Base-by-base conservation (phyloP, 2,888 invertebrate species). In the Megalurothrips usitatus region DNA sequence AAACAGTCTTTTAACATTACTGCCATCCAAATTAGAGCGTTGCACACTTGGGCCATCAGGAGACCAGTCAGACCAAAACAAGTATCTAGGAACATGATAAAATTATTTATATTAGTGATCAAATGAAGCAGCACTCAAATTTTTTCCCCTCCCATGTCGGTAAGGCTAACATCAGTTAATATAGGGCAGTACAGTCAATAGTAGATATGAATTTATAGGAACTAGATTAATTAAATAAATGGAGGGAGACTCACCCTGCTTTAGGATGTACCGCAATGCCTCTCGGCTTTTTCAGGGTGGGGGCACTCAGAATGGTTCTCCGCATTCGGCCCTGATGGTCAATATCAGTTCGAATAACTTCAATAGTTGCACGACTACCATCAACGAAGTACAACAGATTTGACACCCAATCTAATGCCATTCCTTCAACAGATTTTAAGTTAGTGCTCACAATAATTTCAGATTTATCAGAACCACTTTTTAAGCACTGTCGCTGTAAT, bases 31-130 rank as follows among this genome's bases (percentile, higher is more conserved):
- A 85, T 93, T 92, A 0, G 96, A 93, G 80, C 95, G 89, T 11
- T 93, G 93, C 11, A 97, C 92, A 0, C 93, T 92, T 0, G 96
- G 95, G 83, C 91, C 91, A n/a, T 89, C 89, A 4, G 90, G 89
- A 8, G 94, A 93, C 96, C 96, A 96, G 86, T 97, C 96, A 0
- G 96, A 95, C 94, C 96, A 96, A 86, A 94, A 96, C 86, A 94
- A 88, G 83, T 86, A 88, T n/a, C 89, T 89, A 83, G 52, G 48
- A 78, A 75, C 14, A 81, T 43, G 6, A 14, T 52, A 17, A 52
- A 52, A 8, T 17, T 6, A 2, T 10, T 58, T 58, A 58, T 17
- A 52, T 34, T 79, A 14, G 28, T 80, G 63, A 9, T 80, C 63
- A 80, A 79, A 6, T 26, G 2, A 6, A 79, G 79, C n/a, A 28